A percentile compares a stretch with the other conserved stretches of the same genome.
phyloP scores from a whole-genome alignment of 2,113 vertebrate species.

The Ictalurus punctatus region DNA sequence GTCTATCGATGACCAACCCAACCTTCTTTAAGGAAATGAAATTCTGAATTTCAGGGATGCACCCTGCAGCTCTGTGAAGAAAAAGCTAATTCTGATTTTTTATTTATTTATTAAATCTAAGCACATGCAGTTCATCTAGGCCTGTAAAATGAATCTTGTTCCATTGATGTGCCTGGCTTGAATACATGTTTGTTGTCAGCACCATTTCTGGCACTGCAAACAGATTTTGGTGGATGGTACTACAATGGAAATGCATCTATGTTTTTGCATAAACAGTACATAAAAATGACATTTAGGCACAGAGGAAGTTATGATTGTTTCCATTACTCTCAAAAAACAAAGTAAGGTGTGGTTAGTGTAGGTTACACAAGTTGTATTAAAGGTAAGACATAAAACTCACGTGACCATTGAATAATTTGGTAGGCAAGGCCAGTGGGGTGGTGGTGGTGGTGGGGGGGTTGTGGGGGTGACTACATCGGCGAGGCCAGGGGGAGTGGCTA shows the following conservation, averaged over 20 bases:
- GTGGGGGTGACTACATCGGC: no score
- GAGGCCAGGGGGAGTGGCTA: no score
- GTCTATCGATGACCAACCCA: no score
- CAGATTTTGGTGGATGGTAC: not conserved
- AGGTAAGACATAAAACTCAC: not conserved
- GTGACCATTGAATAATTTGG: not conserved
- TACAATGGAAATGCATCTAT: not conserved
- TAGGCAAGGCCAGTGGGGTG: no score
- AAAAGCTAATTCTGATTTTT: not conserved
- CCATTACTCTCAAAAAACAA: not conserved
- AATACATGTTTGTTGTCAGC: not conserved
- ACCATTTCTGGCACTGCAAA: not conserved
- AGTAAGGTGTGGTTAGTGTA: conserved; percentile 19
- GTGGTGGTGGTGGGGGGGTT: no score
- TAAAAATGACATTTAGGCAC: not conserved
- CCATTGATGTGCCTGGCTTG: not conserved
- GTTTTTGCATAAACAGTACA: not conserved
- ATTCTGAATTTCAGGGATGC: not conserved
- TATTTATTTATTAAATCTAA: not conserved
- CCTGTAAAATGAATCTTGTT: no score
- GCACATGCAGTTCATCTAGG: not conserved
- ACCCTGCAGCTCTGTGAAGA: not conserved
- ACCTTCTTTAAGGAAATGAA: not conserved
- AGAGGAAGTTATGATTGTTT: not conserved
- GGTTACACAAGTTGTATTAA: not conserved